Conservation (phyloP, 2,888 invertebrate species). For the Zaprionus lineosus region DNA sequence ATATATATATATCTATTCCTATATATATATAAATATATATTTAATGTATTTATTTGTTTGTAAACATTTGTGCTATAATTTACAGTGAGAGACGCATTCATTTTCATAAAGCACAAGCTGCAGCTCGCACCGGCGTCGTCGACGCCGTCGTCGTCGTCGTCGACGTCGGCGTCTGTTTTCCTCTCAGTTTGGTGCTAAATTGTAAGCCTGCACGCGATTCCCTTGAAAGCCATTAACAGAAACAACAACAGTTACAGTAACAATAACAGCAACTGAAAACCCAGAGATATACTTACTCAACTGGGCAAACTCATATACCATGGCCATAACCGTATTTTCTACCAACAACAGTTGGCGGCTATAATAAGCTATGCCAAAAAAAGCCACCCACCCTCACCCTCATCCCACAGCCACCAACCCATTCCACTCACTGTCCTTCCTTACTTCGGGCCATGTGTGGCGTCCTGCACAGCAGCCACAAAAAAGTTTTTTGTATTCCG, state of each 20-base stretch:
- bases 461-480: conserved; percentile 47
- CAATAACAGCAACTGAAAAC: conserved; percentile 23
- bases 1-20: not conserved
- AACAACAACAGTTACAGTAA: conserved; percentile 34
- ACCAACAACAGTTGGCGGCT: conserved; percentile 40
- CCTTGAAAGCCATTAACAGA: conserved; percentile 72
- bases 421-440: not conserved
- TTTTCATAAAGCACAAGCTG: conserved; percentile 47
- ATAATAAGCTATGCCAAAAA: conserved; percentile 62
- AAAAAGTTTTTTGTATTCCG: conserved; percentile 55
- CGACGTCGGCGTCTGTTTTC: too few relatives aligned
- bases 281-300: conserved; percentile 43
- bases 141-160: too few relatives aligned
- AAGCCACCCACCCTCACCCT: not conserved
- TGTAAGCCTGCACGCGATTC: conserved; percentile 75
- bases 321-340: conserved; percentile 1
- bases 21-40: conserved; percentile 19
- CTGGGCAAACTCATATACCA: conserved; percentile 33
- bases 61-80: conserved; percentile 50
- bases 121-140: conserved; percentile 22
- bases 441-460: too few relatives aligned
- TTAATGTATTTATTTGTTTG: conserved; percentile 14
- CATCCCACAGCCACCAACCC: not conserved
- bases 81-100: conserved; percentile 46
- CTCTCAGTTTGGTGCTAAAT: conserved; percentile 53